Evolutionary conservation across 2,888 invertebrate species (phyloP).

Genomic region (Dendrolimus houi): DNA sequence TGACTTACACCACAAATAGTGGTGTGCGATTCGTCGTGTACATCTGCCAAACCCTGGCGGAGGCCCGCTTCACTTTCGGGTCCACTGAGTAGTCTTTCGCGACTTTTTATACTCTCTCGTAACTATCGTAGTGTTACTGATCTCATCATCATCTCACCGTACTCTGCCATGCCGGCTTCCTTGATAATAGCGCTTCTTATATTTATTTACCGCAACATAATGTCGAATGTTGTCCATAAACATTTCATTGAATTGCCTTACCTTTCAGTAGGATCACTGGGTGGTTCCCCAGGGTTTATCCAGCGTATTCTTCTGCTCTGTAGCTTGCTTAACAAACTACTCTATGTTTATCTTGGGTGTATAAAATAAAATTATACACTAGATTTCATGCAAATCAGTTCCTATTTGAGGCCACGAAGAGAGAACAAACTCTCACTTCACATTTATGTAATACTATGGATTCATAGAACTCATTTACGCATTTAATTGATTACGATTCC

Average conservation of each 20-base stretch:
- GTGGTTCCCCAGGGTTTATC: too few species aligned
- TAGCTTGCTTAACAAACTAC: too few species aligned
- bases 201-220: background rate
- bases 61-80: slow-evolving; percentile 52
- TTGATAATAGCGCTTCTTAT: background rate
- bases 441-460: background rate
- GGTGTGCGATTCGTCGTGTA: slow-evolving; percentile 33
- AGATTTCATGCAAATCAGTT: too few species aligned
- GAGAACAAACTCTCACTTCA: too few species aligned
- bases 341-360: too few species aligned
- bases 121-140: slow-evolving; percentile 53
- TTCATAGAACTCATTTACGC: background rate
- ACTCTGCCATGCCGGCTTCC: background rate
- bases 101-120: slow-evolving; percentile 67
- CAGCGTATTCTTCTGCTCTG: too few species aligned
- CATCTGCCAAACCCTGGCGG: slow-evolving; percentile 33
- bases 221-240: background rate
- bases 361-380: too few species aligned
- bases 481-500: background rate
- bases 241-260: slow-evolving; percentile 16
- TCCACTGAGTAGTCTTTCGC: slow-evolving; percentile 66
- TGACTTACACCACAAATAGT: slow-evolving; percentile 37
- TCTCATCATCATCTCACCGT: slow-evolving; percentile 43
- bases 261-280: too few species aligned
- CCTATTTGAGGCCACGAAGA: too few species aligned